These are phyloP conservation scores for Grantiella picta DNA, from an alignment of 2,113 vertebrate genomes.

Conservation along the genomic window DNA sequence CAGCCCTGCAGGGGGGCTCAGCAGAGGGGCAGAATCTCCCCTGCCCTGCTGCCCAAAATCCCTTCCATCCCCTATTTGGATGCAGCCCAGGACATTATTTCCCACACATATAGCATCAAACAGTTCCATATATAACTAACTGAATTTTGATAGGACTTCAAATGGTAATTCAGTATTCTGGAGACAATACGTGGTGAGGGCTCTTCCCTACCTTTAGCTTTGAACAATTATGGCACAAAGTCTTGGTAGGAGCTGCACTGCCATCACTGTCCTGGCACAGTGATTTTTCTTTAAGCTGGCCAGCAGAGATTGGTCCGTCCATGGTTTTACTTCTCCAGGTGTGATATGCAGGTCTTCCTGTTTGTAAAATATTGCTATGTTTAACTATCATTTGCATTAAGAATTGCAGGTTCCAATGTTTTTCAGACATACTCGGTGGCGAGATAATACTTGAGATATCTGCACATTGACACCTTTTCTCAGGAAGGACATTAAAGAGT, in stretches of 20 bases:
- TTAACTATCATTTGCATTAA: not conserved
- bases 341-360: not conserved
- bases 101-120: not conserved
- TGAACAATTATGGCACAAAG: not conserved
- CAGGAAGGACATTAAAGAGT: not conserved
- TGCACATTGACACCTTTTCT: not conserved
- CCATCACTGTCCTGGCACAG: not conserved
- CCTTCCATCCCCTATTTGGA: not conserved
- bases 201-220: constrained; percentile 56
- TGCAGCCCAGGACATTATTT: not conserved
- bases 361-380: not conserved
- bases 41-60: not conserved
- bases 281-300: constrained; percentile 16
- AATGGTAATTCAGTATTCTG: not conserved
- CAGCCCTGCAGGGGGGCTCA: not conserved
- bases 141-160: not conserved
- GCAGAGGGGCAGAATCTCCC: not conserved
- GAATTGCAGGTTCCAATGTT: not conserved
- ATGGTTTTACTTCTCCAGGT: not conserved
- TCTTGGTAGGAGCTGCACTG: not conserved
- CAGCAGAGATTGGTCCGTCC: constrained; percentile 1
- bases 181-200: not conserved
- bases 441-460: not conserved
- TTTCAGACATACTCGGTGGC: not conserved
- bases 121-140: not conserved